phyloP scores from a whole-genome alignment of 2,113 vertebrate species.

The Prolemur simus region DNA sequence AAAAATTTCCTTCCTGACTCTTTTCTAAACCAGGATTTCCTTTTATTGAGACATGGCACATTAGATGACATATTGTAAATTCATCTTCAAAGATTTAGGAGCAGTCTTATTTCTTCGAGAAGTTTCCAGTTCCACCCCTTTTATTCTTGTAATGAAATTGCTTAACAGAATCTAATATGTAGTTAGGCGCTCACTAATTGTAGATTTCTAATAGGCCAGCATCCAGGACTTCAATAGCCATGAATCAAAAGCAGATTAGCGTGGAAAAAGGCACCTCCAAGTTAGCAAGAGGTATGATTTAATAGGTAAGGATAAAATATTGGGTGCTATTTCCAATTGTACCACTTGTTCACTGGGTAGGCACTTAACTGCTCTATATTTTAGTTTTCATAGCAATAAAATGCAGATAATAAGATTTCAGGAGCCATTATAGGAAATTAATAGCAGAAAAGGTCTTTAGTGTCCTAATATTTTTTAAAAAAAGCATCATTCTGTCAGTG shows the following conservation, averaged over 20 bases:
- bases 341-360: neutral
- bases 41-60: neutral
- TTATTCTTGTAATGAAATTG: neutral
- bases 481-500: neutral
- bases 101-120: neutral
- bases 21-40: neutral
- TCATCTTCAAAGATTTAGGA: neutral
- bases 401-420: constrained; percentile 51
- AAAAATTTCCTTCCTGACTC: neutral
- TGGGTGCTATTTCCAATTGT: constrained; percentile 13
- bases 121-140: neutral
- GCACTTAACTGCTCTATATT: constrained; percentile 21
- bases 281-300: constrained; percentile 12
- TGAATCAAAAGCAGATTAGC: neutral
- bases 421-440: constrained; percentile 50
- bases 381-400: constrained; percentile 52
- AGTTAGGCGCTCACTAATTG: neutral
- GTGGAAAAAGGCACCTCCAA: neutral
- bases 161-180: neutral
- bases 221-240: neutral
- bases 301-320: constrained; percentile 12
- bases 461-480: constrained; percentile 24
- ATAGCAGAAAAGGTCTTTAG: constrained; percentile 30
- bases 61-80: neutral
- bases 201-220: neutral